A percentile compares a stretch with the other conserved stretches of the same genome.
Evolutionary conservation across 2,113 vertebrate species (phyloP).

Genomic region (Glaucidium brasilianum): DNA sequence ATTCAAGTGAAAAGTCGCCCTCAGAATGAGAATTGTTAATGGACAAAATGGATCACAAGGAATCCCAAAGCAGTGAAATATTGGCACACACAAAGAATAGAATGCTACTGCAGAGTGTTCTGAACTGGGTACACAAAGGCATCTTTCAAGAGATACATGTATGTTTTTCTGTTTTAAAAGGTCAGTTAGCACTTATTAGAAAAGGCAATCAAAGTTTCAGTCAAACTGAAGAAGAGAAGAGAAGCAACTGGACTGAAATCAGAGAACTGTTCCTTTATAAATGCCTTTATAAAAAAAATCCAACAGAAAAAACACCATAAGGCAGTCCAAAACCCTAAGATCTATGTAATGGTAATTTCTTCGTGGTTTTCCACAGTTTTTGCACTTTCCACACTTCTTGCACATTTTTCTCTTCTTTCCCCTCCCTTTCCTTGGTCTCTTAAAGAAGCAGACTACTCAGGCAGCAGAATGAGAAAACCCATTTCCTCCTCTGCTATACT

Average conservation of each 20-base stretch:
- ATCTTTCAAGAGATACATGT: constrained; percentile 31
- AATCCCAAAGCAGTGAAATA: constrained; percentile 23
- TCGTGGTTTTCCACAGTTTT: background rate
- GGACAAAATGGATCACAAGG: background rate
- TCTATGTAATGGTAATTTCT: background rate
- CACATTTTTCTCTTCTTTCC: background rate
- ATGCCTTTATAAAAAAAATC: background rate
- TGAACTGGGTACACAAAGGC: background rate
- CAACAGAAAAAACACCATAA: background rate
- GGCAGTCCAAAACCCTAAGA: background rate
- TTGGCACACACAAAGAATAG: background rate
- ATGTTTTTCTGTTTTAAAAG: constrained; percentile 25
- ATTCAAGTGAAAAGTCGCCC: constrained; percentile 8
- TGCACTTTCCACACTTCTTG: background rate
- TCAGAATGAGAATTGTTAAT: background rate
- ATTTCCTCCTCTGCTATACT: background rate
- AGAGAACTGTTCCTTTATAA: constrained; percentile 3
- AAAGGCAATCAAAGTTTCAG: constrained; percentile 42
- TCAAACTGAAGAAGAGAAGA: constrained; percentile 1
- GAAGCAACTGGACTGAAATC: background rate
- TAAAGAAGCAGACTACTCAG: background rate
- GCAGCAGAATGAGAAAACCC: background rate
- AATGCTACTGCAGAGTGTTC: background rate
- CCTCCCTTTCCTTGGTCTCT: background rate
- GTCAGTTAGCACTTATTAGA: constrained; percentile 30